Conservation (phyloP, 2,797 vertebrate genomes). For the Otolemur crassicaudatus region DNA sequence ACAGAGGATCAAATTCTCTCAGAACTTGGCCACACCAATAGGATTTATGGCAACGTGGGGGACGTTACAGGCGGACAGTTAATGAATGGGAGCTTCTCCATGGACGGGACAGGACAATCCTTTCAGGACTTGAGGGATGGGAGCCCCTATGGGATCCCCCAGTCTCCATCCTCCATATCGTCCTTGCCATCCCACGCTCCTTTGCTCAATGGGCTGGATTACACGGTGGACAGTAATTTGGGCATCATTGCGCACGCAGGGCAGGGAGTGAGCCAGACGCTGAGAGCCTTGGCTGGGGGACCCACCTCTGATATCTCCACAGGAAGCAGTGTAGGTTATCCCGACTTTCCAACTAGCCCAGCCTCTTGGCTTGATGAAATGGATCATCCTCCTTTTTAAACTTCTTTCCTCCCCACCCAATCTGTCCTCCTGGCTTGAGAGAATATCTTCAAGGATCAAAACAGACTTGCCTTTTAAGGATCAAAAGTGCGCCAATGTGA, state of each 20-base stretch:
- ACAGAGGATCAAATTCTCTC: slow-evolving; percentile 98
- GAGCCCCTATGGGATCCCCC: slow-evolving; percentile 96
- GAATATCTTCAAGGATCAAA: slow-evolving; percentile 73
- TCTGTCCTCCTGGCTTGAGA: slow-evolving; percentile 75
- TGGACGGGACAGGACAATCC: slow-evolving; percentile 94
- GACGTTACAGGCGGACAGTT: slow-evolving; percentile 92
- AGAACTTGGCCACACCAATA: slow-evolving; percentile 94
- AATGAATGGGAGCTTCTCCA: slow-evolving; percentile 94
- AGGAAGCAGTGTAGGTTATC: slow-evolving; percentile 98
- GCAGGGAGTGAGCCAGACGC: slow-evolving; percentile 94
- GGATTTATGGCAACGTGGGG: slow-evolving; percentile 93
- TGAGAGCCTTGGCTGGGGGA: slow-evolving; percentile 95
- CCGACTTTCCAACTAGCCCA: slow-evolving; percentile 98
- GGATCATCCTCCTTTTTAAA: slow-evolving; percentile 98
- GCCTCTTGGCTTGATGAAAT: slow-evolving; percentile 99
- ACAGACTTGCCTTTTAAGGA: slow-evolving; percentile 77
- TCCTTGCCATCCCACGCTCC: slow-evolving; percentile 96
- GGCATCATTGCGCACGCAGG: slow-evolving; percentile 92
- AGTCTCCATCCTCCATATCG: slow-evolving; percentile 97
- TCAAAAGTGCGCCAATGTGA: slow-evolving; percentile 61
- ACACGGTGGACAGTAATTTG: slow-evolving; percentile 93
- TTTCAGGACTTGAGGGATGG: slow-evolving; percentile 96
- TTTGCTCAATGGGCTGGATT: slow-evolving; percentile 96
- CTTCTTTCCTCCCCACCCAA: slow-evolving; percentile 39
- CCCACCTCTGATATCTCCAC: slow-evolving; percentile 99